A percentile compares a stretch with the other conserved stretches of the same genome.
phyloP scores from a whole-genome alignment of 2,888 invertebrate species.

The Girardia tigrina region DNA sequence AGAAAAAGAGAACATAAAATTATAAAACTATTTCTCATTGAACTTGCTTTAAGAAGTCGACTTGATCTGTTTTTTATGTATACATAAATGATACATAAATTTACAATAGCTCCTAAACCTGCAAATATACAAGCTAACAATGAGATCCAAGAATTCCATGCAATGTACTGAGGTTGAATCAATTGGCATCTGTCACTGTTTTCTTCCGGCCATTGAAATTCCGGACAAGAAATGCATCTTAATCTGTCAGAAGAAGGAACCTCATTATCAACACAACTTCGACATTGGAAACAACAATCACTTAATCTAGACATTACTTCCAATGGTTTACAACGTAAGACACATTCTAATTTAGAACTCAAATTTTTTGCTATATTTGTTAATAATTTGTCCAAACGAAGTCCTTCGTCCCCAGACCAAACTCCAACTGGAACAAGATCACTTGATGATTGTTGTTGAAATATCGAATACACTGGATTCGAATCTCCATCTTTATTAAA shows the following conservation, averaged over 20 bases:
- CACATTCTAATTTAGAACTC: neutral
- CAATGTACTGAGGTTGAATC: neutral
- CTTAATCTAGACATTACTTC: neutral
- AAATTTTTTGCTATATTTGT: neutral
- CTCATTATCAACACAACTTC: neutral
- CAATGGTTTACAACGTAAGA: neutral
- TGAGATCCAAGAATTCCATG: neutral
- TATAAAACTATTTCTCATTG: neutral
- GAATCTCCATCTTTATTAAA: neutral
- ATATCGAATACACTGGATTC: neutral
- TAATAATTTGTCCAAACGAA: neutral
- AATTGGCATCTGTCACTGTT: neutral
- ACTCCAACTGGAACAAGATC: neutral
- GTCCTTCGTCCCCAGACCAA: neutral
- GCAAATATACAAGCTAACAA: neutral
- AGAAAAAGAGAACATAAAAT: neutral
- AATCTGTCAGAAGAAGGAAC: neutral
- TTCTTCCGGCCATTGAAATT: slow-evolving; percentile 19
- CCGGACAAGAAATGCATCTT: neutral
- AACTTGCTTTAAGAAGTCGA: neutral
- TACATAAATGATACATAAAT: neutral
- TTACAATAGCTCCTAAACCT: neutral
- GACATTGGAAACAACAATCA: slow-evolving; percentile 19
- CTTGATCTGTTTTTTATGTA: neutral
- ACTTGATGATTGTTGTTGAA: neutral